A percentile compares a stretch with the other conserved stretches of the same genome.
Conservation (phyloP, 2,888 invertebrate genomes). For the Tiphia femorata region DNA sequence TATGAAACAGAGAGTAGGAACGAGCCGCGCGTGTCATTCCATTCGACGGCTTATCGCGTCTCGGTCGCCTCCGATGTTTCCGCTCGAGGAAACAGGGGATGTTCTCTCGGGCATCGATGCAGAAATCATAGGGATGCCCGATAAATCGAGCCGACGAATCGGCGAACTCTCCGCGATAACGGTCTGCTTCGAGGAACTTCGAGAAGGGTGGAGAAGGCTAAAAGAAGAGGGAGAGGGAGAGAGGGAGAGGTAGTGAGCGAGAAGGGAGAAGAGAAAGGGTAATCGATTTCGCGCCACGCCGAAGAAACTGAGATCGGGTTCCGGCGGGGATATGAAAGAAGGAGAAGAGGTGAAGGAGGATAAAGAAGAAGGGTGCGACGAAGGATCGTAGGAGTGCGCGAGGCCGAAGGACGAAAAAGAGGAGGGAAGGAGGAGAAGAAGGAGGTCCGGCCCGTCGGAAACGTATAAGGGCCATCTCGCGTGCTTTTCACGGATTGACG, state of each 20-base stretch:
- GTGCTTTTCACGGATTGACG: constrained; percentile 47
- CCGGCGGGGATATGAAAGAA: neutral
- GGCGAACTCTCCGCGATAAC: constrained; percentile 1
- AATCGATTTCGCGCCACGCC: constrained; percentile 36
- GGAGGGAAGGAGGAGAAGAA: neutral
- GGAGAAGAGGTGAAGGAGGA: neutral
- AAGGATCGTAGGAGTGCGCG: no score
- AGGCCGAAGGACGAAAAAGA: neutral
- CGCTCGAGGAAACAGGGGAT: neutral
- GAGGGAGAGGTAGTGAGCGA: neutral
- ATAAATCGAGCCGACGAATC: constrained; percentile 22
- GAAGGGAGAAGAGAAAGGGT: constrained; percentile 6
- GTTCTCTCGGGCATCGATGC: constrained; percentile 9
- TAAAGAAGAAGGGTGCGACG: neutral
- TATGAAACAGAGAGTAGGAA: no score
- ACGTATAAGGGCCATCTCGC: constrained; percentile 44
- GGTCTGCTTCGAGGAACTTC: constrained; percentile 13
- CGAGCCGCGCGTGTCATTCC: no score
- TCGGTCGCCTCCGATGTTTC: neutral
- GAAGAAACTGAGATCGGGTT: constrained; percentile 27
- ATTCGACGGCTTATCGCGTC: no score
- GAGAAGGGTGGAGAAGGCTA: neutral
- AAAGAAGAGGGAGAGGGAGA: neutral
- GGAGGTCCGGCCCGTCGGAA: constrained; percentile 20
- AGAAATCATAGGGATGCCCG: constrained; percentile 17